These are phyloP conservation scores for Ips nitidus DNA, from an alignment of 1,140 invertebrate genomes.

Conservation along the genomic window DNA sequence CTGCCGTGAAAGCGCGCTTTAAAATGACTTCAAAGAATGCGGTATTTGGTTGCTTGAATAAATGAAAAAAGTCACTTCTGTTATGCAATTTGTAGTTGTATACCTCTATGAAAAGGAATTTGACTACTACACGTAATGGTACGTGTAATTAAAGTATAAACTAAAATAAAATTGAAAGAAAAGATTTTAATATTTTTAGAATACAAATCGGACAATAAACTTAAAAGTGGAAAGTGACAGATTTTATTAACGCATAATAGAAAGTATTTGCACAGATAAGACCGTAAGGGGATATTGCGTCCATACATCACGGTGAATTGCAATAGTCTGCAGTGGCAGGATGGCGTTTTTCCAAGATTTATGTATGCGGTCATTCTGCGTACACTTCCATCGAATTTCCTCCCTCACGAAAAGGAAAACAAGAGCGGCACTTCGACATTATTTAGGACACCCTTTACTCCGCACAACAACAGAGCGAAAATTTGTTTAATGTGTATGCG, in stretches of 20 bases:
- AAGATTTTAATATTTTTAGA: too few species aligned
- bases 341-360: slow-evolving; percentile 29
- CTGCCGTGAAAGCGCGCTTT: too few species aligned
- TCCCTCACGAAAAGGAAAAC: slow-evolving; percentile 8
- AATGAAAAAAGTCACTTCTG: too few species aligned
- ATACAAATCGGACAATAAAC: too few species aligned
- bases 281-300: slow-evolving; percentile 24
- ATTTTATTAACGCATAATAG: slow-evolving; percentile 34
- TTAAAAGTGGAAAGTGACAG: background rate
- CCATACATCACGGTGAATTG: slow-evolving; percentile 31
- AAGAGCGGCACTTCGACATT: background rate
- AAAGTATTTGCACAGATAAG: slow-evolving; percentile 28
- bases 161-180: too few species aligned
- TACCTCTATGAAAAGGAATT: too few species aligned
- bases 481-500: background rate
- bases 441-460: background rate
- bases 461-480: background rate
- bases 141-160: too few species aligned
- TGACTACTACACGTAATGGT: too few species aligned
- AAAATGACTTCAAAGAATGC: too few species aligned
- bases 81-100: too few species aligned
- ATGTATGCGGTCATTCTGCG: slow-evolving; percentile 34
- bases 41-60: too few species aligned
- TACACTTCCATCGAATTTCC: slow-evolving; percentile 31
- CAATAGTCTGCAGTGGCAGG: slow-evolving; percentile 32